phyloP scores from a whole-genome alignment of 2,797 vertebrate species.

The Chaetodon trifasciatus region DNA sequence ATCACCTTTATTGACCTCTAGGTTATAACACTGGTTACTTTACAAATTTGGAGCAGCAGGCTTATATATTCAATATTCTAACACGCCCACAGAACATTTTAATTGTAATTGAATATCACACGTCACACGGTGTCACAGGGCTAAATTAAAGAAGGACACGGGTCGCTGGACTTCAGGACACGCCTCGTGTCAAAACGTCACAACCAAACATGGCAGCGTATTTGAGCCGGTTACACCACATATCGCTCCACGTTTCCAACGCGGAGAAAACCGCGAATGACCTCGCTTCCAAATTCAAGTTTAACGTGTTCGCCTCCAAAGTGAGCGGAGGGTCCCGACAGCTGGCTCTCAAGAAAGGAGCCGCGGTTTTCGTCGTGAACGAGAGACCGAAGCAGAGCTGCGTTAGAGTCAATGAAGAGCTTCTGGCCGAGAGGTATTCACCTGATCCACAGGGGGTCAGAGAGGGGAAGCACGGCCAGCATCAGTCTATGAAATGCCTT shows the following conservation, averaged over 20 bases:
- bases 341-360: conserved; percentile 88
- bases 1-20: background rate
- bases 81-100: background rate
- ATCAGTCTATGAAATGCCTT: conserved; percentile 61
- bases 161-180: conserved; percentile 3
- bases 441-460: background rate
- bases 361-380: conserved; percentile 90
- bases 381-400: conserved; percentile 67
- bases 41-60: background rate
- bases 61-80: background rate
- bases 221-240: conserved; percentile 88
- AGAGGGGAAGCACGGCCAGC: background rate
- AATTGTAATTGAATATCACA: background rate
- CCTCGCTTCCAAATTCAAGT: conserved; percentile 88
- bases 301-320: conserved; percentile 87
- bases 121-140: too few relatives aligned
- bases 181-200: conserved; percentile 61
- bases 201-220: conserved; percentile 86
- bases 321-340: conserved; percentile 82
- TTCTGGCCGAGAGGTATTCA: background rate
- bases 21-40: background rate
- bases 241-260: conserved; percentile 89
- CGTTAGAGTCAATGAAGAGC: conserved; percentile 41
- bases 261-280: conserved; percentile 84
- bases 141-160: background rate